Evolutionary conservation across 2,113 vertebrate genomes (phyloP), one percentile per base, ranked within the genome.

Genomic region (Callocephalon fimbriatum): DNA sequence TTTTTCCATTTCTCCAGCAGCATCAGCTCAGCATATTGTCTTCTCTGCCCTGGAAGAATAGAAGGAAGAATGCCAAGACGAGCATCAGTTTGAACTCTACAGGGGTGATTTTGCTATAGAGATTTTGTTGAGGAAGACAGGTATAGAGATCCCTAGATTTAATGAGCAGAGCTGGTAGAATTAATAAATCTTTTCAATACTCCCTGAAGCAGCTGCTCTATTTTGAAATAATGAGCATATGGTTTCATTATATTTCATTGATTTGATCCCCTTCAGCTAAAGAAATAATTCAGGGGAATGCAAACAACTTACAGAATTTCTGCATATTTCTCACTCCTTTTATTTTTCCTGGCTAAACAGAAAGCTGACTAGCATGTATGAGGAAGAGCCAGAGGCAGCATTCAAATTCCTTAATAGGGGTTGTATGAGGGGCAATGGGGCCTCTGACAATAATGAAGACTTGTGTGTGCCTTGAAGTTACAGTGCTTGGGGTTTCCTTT

Each of bases 191-290:
- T 97, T 91, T 90, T 91, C 95, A 96, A 97, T 97, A 96, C 87
- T 97, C 98, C 97, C 98, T 84, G 95, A 97, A 98, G 97, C 98
- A 98, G 97, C 97, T 98, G 97, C 78, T 98, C 86, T 97, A 91
- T 96, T 97, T 98, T 98, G 96, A 98, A 98, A 98, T 98, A 98
- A 98, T 97, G 97, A 98, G 92, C 98, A 98, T 98, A 98, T 97
- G 98, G 98, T 98, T 98, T 98, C 97, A 98, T 98, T 97, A 97
- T 97, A 98, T 98, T 98, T 98, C 98, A 98, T 98, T 98, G 97
- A 98, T 98, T 98, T 97, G 96, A 98, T 98, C 91, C 96, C 98
- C 97, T 98, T 98, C 96, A 98, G 98, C 98, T 98, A 98, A 96
- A 97, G 81, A 96, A 98, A 94, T 96, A 97, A 97, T 98, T 97